These are phyloP conservation scores for Oplegnathus fasciatus DNA, from an alignment of 2,113 vertebrate species.

Conservation along the genomic window DNA sequence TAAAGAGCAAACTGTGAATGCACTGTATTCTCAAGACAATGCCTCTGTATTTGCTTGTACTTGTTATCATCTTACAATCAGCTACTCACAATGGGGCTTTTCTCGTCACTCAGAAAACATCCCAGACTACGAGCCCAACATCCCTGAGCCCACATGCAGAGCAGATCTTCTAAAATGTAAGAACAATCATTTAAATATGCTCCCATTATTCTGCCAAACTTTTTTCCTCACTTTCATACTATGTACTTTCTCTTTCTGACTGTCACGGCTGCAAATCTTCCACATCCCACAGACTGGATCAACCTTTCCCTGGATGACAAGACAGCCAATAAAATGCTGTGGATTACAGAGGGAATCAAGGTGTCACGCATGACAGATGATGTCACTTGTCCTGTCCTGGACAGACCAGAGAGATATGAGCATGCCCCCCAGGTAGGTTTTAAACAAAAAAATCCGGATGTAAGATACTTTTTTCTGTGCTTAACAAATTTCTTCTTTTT, in stretches of 20 bases:
- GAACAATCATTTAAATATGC: not conserved
- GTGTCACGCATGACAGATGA: constrained; percentile 69
- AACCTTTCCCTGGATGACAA: constrained; percentile 71
- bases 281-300: constrained; percentile 65
- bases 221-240: not conserved
- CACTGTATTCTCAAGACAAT: not conserved
- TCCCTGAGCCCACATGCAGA: constrained; percentile 72
- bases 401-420: constrained; percentile 73
- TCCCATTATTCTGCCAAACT: not conserved
- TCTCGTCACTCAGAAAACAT: constrained; percentile 41
- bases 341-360: constrained; percentile 67
- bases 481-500: not conserved
- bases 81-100: not conserved
- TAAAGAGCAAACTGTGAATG: not conserved
- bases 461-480: not conserved
- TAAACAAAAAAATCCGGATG: not conserved
- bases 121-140: constrained; percentile 69
- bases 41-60: not conserved
- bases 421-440: constrained; percentile 67
- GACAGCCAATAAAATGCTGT: constrained; percentile 75
- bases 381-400: constrained; percentile 71
- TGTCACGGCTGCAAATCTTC: no score
- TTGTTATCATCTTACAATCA: not conserved
- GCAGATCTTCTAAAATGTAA: constrained; percentile 74
- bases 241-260: not conserved